Percentiles rank a stretch among this genome's conserved stretches.
These are phyloP conservation scores for Psittacara wagleri DNA, from an alignment of 2,113 vertebrate genomes.

Conservation along the genomic window DNA sequence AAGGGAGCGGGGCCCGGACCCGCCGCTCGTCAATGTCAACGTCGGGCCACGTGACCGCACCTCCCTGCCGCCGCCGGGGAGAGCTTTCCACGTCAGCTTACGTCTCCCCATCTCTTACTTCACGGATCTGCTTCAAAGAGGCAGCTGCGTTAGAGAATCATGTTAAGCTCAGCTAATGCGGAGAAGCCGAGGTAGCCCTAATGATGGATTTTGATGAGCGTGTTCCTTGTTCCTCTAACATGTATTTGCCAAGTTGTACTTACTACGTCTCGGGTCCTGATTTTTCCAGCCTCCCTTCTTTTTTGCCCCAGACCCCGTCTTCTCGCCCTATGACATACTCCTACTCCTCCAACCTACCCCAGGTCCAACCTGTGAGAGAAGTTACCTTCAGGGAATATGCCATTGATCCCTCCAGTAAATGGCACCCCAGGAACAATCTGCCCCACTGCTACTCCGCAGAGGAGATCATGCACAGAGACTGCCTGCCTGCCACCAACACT, in stretches of 20 bases:
- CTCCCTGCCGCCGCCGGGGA: constrained; percentile 98
- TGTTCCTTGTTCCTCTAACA: constrained; percentile 95
- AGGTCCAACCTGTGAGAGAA: constrained; percentile 96
- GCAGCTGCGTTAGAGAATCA: constrained; percentile 94
- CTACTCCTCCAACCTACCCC: constrained; percentile 94
- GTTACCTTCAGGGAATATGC: constrained; percentile 99
- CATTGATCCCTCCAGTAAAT: constrained; percentile 94
- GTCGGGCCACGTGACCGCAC: constrained; percentile 98
- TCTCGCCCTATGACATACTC: constrained; percentile 97
- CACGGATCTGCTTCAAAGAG: constrained; percentile 95
- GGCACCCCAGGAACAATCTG: constrained; percentile 95
- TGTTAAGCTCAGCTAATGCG: constrained; percentile 90
- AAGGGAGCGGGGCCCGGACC: constrained; percentile 75
- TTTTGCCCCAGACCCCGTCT: constrained; percentile 96
- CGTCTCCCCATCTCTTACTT: constrained; percentile 96
- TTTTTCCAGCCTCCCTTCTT: constrained; percentile 97
- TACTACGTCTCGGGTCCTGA: constrained; percentile 99
- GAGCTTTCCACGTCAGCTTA: constrained; percentile 99
- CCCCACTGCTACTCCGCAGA: constrained; percentile 94
- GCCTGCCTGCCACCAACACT: constrained; percentile 84
- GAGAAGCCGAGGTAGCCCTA: constrained; percentile 84
- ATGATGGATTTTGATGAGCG: constrained; percentile 99
- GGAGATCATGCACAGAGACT: constrained; percentile 96
- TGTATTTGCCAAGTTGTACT: constrained; percentile 99
- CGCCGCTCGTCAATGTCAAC: constrained; percentile 96